Conservation (phyloP, 2,797 vertebrate genomes). For the Cercopithecus hamlyni region DNA sequence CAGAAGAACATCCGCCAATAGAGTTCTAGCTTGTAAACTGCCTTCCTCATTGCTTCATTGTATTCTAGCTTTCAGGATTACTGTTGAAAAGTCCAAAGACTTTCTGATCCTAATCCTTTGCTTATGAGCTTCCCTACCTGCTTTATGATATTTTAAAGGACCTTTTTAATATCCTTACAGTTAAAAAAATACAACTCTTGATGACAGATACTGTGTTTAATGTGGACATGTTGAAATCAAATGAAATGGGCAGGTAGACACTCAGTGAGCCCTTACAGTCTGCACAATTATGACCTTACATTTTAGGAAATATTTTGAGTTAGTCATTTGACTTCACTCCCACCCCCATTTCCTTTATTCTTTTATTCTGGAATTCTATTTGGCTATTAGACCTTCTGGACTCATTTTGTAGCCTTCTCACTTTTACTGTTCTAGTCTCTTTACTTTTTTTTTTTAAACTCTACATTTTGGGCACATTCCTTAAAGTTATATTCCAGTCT, state of each 20-base stretch:
- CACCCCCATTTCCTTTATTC: not conserved
- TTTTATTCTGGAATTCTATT: constrained; percentile 22
- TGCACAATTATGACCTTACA: not conserved
- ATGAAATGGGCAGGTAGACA: not conserved
- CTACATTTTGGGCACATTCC: not conserved
- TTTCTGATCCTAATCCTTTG: not conserved
- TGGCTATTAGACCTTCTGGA: not conserved
- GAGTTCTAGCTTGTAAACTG: not conserved
- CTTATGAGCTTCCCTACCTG: not conserved
- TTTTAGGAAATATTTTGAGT: not conserved
- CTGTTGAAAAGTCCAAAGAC: not conserved
- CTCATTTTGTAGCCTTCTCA: not conserved
- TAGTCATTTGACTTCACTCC: not conserved
- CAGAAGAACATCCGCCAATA: not conserved
- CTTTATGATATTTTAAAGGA: not conserved
- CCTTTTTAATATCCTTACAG: not conserved
- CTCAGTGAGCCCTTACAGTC: not conserved
- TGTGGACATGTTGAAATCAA: not conserved
- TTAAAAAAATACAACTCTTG: not conserved
- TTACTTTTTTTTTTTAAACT: not conserved
- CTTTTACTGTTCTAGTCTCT: not conserved
- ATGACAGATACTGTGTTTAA: not conserved
- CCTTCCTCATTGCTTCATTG: not conserved
- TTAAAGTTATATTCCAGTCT: not conserved
- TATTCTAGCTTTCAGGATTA: not conserved